phyloP scores from a whole-genome alignment of 2,797 vertebrate genomes.

The Sebastes wilsoni region DNA sequence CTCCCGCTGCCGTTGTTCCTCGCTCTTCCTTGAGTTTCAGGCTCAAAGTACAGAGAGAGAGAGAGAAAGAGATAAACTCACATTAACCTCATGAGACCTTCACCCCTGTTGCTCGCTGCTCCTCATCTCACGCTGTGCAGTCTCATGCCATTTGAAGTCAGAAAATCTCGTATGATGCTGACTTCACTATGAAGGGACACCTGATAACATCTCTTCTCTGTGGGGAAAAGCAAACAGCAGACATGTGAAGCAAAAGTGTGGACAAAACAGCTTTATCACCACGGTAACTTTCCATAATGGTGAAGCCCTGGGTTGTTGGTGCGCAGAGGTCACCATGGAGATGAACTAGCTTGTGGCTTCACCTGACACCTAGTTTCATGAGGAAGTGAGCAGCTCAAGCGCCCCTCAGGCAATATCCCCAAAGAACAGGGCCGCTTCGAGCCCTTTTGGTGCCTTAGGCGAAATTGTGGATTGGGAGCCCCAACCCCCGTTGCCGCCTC shows the following conservation, averaged over 20 bases:
- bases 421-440: not conserved
- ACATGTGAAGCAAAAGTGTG: conserved; percentile 21
- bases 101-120: not conserved
- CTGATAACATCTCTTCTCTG: conserved; percentile 16
- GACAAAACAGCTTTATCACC: conserved; percentile 47
- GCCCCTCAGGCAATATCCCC: not conserved
- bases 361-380: conserved; percentile 37
- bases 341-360: conserved; percentile 14
- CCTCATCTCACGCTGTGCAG: conserved; percentile 2
- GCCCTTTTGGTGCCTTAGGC: too few species aligned
- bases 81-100: conserved; percentile 31
- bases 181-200: conserved; percentile 3
- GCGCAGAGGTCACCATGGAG: conserved; percentile 49
- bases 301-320: conserved; percentile 6
- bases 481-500: too few species aligned
- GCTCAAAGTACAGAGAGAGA: conserved; percentile 7
- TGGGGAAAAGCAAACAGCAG: not conserved
- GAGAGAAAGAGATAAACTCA: conserved; percentile 12
- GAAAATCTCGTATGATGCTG: conserved; percentile 17
- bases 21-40: conserved; percentile 10
- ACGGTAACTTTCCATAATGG: conserved; percentile 43
- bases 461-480: too few species aligned
- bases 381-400: not conserved
- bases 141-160: conserved; percentile 12
- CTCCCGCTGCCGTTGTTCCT: conserved; percentile 20